Evolutionary conservation across 2,797 vertebrate species (phyloP).

Genomic region (Chiloscyllium punctatum): DNA sequence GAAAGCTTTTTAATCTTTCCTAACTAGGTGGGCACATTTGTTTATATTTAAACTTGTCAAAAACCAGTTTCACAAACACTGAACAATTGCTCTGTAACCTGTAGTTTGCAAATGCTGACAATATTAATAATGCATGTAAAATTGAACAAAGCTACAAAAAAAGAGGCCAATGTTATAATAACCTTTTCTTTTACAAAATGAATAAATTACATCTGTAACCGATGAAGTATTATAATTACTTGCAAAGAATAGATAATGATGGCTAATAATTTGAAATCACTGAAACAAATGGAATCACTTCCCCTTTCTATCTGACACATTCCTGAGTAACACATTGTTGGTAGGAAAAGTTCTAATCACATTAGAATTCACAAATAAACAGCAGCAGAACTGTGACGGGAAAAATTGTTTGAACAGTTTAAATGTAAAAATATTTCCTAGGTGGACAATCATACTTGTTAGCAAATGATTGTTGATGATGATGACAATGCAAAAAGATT

Average conservation of each 20-base stretch:
- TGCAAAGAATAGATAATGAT: not conserved
- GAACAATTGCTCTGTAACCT: not conserved
- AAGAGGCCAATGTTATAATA: not conserved
- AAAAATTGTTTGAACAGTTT: not conserved
- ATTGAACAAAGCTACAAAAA: not conserved
- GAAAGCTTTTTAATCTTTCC: not conserved
- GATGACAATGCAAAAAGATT: not conserved
- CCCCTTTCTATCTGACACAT: not conserved
- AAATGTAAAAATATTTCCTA: too few species aligned
- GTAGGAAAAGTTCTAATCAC: not conserved
- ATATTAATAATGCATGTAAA: conserved; percentile 1
- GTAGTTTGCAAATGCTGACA: not conserved
- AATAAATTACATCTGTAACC: not conserved
- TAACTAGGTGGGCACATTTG: not conserved
- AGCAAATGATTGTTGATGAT: too few species aligned
- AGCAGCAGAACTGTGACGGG: not conserved
- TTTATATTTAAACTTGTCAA: not conserved
- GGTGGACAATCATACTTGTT: too few species aligned
- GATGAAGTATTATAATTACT: not conserved
- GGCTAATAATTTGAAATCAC: not conserved
- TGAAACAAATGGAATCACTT: not conserved
- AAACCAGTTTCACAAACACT: not conserved
- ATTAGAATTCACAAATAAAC: not conserved
- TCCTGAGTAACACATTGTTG: not conserved
- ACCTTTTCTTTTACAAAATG: not conserved